phyloP scores from a whole-genome alignment of 2,888 invertebrate species.

The Autographa gamma region DNA sequence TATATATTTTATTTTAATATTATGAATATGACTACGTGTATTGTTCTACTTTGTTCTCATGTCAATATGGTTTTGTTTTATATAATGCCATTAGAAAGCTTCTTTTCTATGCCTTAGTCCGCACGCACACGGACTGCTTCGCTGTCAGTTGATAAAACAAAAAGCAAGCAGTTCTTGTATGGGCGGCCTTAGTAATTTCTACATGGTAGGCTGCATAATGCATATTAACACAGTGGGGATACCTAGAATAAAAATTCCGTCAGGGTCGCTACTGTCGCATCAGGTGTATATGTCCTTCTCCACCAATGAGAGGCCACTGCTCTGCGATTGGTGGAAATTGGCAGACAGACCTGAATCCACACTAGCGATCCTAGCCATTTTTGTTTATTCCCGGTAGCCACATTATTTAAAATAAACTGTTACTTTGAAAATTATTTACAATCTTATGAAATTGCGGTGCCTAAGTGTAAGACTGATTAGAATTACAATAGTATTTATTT shows the following conservation, averaged over 20 bases:
- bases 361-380: too few relatives aligned
- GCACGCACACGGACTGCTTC: too few relatives aligned
- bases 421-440: slow-evolving; percentile 26
- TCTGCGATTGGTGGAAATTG: too few relatives aligned
- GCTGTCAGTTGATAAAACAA: too few relatives aligned
- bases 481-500: slow-evolving; percentile 60
- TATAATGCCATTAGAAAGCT: neutral
- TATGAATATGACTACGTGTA: neutral
- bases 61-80: neutral
- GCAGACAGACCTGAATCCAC: too few relatives aligned
- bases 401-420: neutral
- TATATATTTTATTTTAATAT: neutral
- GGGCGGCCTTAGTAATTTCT: neutral
- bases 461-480: slow-evolving; percentile 81
- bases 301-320: too few relatives aligned
- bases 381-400: too few relatives aligned
- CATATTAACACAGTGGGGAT: neutral
- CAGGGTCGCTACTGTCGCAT: too few relatives aligned
- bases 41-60: neutral
- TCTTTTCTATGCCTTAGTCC: neutral
- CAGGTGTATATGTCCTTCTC: too few relatives aligned
- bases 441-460: slow-evolving; percentile 71
- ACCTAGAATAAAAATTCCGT: too few relatives aligned
- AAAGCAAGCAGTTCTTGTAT: too few relatives aligned
- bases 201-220: neutral